Evolutionary conservation across 2,113 vertebrate genomes (phyloP), one percentile per base, ranked within the genome.

Genomic region (Pimephales promelas): DNA sequence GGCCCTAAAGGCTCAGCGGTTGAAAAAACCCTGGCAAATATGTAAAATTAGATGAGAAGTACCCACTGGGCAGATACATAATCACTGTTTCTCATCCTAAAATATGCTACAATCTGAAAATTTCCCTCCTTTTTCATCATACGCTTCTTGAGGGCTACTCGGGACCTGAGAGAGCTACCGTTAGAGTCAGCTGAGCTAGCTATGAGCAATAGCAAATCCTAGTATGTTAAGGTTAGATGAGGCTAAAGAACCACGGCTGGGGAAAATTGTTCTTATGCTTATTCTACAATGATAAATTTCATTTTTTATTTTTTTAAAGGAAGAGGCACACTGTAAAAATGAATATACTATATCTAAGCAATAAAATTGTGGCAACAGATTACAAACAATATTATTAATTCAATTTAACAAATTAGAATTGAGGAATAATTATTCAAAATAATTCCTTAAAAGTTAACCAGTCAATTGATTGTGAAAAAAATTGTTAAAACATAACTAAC

Each of bases 61-160:
- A 79, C 66, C 79, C 47, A 52, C 45, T 28, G 73, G 74, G 62
- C 79, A 87, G 68, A 87, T 85, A 85, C 83, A 76, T 75, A 64
- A 72, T 77, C 59, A 54, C 61, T 16, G 3, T 59, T 82, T 80
- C 43, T 78, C 31, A 64, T 87, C 54, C 74, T 87, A 80, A 83
- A 87, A 87, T 75, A 79, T 36, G 26, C 52, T 72, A 73, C 57
- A 45, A n/a, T 83, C 45, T 10, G 40, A 52, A 77, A 81, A 83
- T 85, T 81, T 83, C 62, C 56, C 52, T 59, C 36, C 13, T 45
- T 68, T 87, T 87, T 87, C 81, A 85, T 85, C 86, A 87, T 83
- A 16, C 22, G 45, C 70, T 75, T 70, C 76, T 80, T 64, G 81
- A 34, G 61, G 49, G 76, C 74, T 83, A 87, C 82, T 68, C 24